phyloP scores from a whole-genome alignment of 1,140 invertebrate species.

The Drosophila pseudoananassae region DNA sequence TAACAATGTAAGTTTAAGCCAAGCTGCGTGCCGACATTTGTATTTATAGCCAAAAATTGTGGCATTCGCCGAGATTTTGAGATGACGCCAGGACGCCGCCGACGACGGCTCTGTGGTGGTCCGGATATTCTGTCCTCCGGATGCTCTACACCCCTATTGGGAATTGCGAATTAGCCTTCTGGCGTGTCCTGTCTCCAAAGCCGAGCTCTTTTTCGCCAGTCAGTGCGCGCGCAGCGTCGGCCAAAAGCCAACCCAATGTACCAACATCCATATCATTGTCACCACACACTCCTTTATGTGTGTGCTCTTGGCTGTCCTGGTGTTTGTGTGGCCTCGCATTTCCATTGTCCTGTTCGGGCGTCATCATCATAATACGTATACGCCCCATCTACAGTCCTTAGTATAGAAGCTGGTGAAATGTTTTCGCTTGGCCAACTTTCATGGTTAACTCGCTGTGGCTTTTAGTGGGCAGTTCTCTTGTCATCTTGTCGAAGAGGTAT shows the following conservation, averaged over 20 bases:
- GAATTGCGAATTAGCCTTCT: slow-evolving; percentile 47
- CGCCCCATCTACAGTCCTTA: slow-evolving; percentile 26
- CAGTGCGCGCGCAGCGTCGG: slow-evolving; percentile 66
- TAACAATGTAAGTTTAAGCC: slow-evolving; percentile 82
- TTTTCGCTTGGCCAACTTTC: slow-evolving; percentile 75
- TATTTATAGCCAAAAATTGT: slow-evolving; percentile 77
- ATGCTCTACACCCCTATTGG: slow-evolving; percentile 60
- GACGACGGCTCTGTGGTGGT: slow-evolving; percentile 3
- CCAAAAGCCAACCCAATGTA: slow-evolving; percentile 31
- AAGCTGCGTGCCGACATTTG: slow-evolving; percentile 79
- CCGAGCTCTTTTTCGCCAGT: slow-evolving; percentile 49
- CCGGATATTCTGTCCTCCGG: slow-evolving; percentile 56
- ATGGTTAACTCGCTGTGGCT: slow-evolving; percentile 55
- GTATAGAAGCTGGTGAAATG: slow-evolving; percentile 63
- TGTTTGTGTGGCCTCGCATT: slow-evolving; percentile 50
- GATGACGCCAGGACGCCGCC: slow-evolving; percentile 65
- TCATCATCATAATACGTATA: slow-evolving; percentile 53
- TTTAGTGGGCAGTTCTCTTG: slow-evolving; percentile 32
- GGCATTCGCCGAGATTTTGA: slow-evolving; percentile 66
- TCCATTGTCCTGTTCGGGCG: slow-evolving; percentile 51
- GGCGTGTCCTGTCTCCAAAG: slow-evolving; percentile 59
- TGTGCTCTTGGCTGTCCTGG: slow-evolving; percentile 10
- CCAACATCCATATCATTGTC: slow-evolving; percentile 41
- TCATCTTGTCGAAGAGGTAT: slow-evolving; percentile 5
- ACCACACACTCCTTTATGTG: slow-evolving; percentile 46